These are phyloP conservation scores for Pangasius macronema DNA, from an alignment of 2,797 vertebrate genomes.

Conservation along the genomic window DNA sequence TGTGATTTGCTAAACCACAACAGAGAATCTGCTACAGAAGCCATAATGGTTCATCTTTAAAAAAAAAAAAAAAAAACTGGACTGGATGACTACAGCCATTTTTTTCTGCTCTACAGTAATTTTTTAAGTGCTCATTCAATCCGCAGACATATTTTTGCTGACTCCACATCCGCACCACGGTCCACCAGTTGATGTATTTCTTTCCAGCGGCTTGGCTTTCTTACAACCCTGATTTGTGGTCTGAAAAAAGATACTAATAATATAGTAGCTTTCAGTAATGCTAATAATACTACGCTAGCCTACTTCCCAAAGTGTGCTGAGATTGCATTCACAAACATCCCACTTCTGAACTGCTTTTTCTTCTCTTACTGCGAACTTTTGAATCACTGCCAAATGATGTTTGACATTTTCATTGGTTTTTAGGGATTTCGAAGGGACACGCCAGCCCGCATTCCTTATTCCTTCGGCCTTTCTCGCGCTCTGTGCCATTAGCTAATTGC, in stretches of 20 bases:
- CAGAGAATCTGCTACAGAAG: background rate
- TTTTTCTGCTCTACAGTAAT: background rate
- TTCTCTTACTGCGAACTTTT: background rate
- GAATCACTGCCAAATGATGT: background rate
- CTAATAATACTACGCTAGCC: background rate
- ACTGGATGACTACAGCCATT: background rate
- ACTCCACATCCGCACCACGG: background rate
- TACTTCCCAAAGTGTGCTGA: too few species aligned
- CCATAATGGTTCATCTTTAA: background rate
- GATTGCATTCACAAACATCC: background rate
- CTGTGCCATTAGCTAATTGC: constrained; percentile 76
- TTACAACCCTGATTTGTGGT: background rate
- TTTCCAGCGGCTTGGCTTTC: background rate
- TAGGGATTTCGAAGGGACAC: background rate
- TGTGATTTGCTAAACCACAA: background rate
- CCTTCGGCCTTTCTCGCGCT: background rate
- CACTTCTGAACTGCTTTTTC: background rate
- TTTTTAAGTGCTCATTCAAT: background rate
- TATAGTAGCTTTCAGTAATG: background rate
- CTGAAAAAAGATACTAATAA: background rate
- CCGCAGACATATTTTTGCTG: background rate
- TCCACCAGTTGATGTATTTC: constrained; percentile 3
- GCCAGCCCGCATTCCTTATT: constrained; percentile 1
- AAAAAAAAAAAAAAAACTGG: background rate
- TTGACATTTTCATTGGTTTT: background rate